Evolutionary conservation across 2,113 vertebrate genomes (phyloP), one percentile per base, ranked within the genome.

Genomic region (Calonectris borealis): DNA sequence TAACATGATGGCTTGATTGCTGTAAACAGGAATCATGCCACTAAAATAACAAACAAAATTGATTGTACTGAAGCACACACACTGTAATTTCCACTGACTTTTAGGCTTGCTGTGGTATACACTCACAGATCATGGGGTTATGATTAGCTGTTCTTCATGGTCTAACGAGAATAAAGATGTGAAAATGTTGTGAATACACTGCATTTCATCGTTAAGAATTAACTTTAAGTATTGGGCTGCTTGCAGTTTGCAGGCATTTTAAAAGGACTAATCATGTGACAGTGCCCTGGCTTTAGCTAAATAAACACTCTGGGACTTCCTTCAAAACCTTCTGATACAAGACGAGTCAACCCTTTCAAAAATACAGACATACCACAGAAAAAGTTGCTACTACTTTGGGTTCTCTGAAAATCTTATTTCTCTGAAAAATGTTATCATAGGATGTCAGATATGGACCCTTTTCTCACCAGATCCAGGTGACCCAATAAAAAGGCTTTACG

Each of bases 1-100:
- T 42, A 15, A 15, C 42, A 42, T 42, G 42, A 42, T 42, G 42
- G 42, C 42, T 42, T 42, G 42, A 42, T 42, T 42, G 42, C 42
- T 42, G 42, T 42, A 42, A 42, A 42, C 42, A 42, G 42, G 42
- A 42, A 42, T 42, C 42, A 42, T 42, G 84, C 60, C 91, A 83
- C 93, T 97, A 95, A 95, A 97, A 95, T 77, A 97, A 97, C 97
- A 96, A 96, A 95, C 94, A 95, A 95, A 91, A 95, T 94, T 90
- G 94, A 95, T 95, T 91, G 82, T 93, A 85, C 89, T 80, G 93
- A 90, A 95, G 87, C 46, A 77, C 75, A 94, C 60, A 86, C 78
- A 55, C 38, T 49, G 75, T 88, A 96, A 95, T 96, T 97, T 94
- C 92, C 84, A 94, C 91, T 94, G 71, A 24, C 70, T 94, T 86